Percentiles rank a stretch among this genome's conserved stretches.
Evolutionary conservation across 2,113 vertebrate genomes (phyloP).

Genomic region (Argyrosomus japonicus): DNA sequence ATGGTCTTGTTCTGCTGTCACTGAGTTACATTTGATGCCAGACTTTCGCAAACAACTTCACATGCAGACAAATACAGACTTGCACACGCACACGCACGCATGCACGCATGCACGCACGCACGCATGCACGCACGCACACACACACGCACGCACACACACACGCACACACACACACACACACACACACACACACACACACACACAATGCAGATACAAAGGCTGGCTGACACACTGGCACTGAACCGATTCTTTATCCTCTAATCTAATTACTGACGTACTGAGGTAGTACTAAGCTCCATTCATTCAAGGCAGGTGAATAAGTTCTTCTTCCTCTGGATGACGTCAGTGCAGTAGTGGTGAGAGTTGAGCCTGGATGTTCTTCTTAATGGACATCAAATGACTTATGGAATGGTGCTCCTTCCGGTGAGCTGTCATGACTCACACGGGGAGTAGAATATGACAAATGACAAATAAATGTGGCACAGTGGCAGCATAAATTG

Average conservation of each 20-base stretch:
- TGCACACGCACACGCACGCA: no score
- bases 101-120: neutral
- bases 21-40: constrained; percentile 30
- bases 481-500: neutral
- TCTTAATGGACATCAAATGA: constrained; percentile 46
- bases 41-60: constrained; percentile 6
- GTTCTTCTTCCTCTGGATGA: constrained; percentile 50
- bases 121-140: neutral
- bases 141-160: neutral
- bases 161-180: constrained; percentile 7
- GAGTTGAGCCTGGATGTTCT: constrained; percentile 49
- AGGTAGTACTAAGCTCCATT: constrained; percentile 62
- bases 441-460: constrained; percentile 14
- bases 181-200: neutral
- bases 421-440: constrained; percentile 19
- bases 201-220: constrained; percentile 20
- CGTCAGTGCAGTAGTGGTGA: constrained; percentile 27
- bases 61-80: constrained; percentile 12
- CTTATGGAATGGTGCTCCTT: constrained; percentile 2
- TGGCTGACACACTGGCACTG: constrained; percentile 44
- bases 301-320: constrained; percentile 57
- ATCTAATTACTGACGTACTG: constrained; percentile 75
- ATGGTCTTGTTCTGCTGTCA: constrained; percentile 42
- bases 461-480: neutral
- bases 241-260: constrained; percentile 70